Evolutionary conservation across 2,113 vertebrate species (phyloP).

Genomic region (Dipodomys stephensi): DNA sequence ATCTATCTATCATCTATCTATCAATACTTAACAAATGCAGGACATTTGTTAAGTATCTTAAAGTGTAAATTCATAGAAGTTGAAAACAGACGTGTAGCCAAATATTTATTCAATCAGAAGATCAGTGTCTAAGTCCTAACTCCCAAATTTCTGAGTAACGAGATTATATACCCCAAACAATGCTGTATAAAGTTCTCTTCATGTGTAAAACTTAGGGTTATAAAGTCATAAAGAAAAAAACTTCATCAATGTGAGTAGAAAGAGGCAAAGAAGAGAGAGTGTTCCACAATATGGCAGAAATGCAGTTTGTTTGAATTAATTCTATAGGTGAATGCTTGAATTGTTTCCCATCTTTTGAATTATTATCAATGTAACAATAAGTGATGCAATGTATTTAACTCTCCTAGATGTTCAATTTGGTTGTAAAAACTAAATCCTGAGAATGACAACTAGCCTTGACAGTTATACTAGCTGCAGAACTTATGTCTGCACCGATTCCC

Average conservation of each 20-base stretch:
- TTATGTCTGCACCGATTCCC: not conserved
- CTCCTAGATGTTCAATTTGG: conserved; percentile 11
- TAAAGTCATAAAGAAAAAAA: conserved; percentile 34
- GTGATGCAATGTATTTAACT: not conserved
- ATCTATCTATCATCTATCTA: too few species aligned
- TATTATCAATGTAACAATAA: not conserved
- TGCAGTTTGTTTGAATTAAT: not conserved
- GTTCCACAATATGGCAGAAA: not conserved
- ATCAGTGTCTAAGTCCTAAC: not conserved
- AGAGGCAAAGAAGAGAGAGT: not conserved
- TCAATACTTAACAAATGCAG: too few species aligned
- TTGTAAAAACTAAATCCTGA: conserved; percentile 51
- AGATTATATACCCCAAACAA: not conserved
- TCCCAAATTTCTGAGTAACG: not conserved
- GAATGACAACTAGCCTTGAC: not conserved
- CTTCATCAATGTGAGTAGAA: not conserved
- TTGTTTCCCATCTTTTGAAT: not conserved
- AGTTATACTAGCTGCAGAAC: not conserved
- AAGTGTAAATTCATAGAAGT: not conserved
- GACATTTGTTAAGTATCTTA: not conserved
- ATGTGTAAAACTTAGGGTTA: not conserved
- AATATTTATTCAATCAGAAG: not conserved
- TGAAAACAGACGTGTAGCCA: not conserved
- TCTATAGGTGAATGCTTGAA: not conserved
- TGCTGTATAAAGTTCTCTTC: not conserved